Conservation (phyloP, 2,888 invertebrate species). For the Tanytarsus gracilentus region DNA sequence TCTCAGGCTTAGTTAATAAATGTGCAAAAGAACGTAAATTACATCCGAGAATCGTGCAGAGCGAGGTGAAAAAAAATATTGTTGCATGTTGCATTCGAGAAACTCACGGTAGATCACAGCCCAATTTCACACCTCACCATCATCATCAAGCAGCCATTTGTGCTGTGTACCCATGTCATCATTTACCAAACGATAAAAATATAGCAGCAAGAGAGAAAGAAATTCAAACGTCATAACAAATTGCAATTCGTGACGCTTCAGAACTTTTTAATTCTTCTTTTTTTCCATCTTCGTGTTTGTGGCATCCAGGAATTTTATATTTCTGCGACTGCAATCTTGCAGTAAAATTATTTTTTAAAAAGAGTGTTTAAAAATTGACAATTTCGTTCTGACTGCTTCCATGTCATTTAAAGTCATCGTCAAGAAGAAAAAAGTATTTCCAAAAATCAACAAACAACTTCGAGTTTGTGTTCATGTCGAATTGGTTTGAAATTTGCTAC, state of each 20-base stretch:
- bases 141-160: background rate
- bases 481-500: background rate
- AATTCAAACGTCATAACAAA: conserved; percentile 29
- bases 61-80: background rate
- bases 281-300: background rate
- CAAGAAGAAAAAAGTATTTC: background rate
- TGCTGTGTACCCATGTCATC: conserved; percentile 27
- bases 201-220: conserved; percentile 7
- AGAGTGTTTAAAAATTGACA: no score
- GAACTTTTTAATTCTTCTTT: conserved; percentile 1
- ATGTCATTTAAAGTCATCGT: background rate
- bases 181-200: background rate
- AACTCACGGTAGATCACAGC: conserved; percentile 27
- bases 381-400: background rate
- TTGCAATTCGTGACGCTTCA: conserved; percentile 29
- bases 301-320: background rate
- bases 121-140: conserved; percentile 28
- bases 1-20: no score
- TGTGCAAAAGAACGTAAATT: conserved; percentile 6
- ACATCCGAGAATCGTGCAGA: conserved; percentile 1
- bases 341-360: no score
- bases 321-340: no score
- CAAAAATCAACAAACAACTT: background rate
- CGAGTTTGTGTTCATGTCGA: background rate
- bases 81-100: no score